phyloP scores from a whole-genome alignment of 92 coral and sea anemone genomes.

The Porites cylindrica region DNA sequence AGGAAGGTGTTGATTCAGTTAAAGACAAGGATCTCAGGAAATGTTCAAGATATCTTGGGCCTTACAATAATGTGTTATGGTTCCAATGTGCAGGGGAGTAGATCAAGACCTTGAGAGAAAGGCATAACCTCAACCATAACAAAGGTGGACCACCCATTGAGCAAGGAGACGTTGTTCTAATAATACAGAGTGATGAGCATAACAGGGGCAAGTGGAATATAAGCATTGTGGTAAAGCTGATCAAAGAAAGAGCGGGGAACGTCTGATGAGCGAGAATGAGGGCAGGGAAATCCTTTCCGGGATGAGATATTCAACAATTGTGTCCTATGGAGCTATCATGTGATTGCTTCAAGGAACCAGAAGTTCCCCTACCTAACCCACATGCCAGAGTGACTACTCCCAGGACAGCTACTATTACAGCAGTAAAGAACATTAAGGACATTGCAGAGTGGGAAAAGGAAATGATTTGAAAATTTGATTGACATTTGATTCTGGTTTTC shows the following conservation, averaged over 20 bases:
- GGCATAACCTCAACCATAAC: conserved; percentile 13
- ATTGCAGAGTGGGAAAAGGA: neutral
- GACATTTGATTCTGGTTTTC: no score
- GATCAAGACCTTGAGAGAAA: conserved; percentile 15
- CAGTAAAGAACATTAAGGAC: conserved; percentile 12
- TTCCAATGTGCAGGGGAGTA: conserved; percentile 28
- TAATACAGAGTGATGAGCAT: conserved; percentile 46
- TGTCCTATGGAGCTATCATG: conserved; percentile 52
- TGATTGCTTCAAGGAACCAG: neutral
- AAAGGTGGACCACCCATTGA: neutral
- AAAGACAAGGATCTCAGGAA: conserved; percentile 43
- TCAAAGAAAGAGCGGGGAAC: neutral
- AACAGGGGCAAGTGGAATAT: conserved; percentile 61
- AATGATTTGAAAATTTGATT: neutral
- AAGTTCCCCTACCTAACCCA: neutral
- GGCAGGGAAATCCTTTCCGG: conserved; percentile 29
- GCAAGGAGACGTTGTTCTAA: conserved; percentile 36
- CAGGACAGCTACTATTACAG: neutral
- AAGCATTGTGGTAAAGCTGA: conserved; percentile 30
- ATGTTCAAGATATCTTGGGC: neutral
- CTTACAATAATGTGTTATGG: conserved; percentile 41
- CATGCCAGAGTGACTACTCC: conserved; percentile 2
- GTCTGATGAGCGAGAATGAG: conserved; percentile 36
- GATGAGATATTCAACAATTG: conserved; percentile 37
- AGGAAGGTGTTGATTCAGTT: conserved; percentile 6